Base-by-base conservation (phyloP, 2,113 vertebrate species). In the Syrrhaptes paradoxus region DNA sequence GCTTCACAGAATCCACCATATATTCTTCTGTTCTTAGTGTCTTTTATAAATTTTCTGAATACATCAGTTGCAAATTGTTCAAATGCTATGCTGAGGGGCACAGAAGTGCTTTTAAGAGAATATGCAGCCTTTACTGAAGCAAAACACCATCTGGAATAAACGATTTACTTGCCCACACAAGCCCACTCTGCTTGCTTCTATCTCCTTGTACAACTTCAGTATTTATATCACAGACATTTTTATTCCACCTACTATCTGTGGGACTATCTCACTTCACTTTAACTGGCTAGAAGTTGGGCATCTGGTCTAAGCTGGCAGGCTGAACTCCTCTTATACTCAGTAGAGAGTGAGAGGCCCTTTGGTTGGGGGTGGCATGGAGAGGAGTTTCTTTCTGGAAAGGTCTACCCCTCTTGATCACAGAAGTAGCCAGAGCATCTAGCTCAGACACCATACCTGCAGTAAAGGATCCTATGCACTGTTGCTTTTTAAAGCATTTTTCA, bases 141-240 rank as follows among this genome's bases (percentile, higher is more conserved):
- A 93, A 96, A 97, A 94, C 85, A 88, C 95, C 95, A 96, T 95
- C 91, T 96, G 95, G 93, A 96, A 73, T 61, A 88, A 95, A 90
- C 3, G 1, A 77, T 32, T 71, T 1, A 21, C 82, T 91, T 94
- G 93, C 93, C 96, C 91, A 95, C 94, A 80, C 87, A 90, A 95
- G 46, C 93, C 90, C 89, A 96, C 93, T 94, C 67, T 86, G 15
- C 62, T 67, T 87, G 43, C 26, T 91, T 90, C 78, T 80, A 6
- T 71, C 76, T 88, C 46, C 51, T 85, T 90, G 59, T 86, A 87
- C 85, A 96, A 90, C 75, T 92, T 77, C 13, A 31, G 46, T 49
- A 49, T 81, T 80, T 96, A 17, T 80, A 41, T 63, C 78, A 82
- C 14, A 84, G 72, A 51, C 8, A 36, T 80, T 91, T 95, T 95